A percentile compares a stretch with the other conserved stretches of the same genome.
Evolutionary conservation across 1,140 invertebrate species (phyloP).

Genomic region (Glossosoma conforme): DNA sequence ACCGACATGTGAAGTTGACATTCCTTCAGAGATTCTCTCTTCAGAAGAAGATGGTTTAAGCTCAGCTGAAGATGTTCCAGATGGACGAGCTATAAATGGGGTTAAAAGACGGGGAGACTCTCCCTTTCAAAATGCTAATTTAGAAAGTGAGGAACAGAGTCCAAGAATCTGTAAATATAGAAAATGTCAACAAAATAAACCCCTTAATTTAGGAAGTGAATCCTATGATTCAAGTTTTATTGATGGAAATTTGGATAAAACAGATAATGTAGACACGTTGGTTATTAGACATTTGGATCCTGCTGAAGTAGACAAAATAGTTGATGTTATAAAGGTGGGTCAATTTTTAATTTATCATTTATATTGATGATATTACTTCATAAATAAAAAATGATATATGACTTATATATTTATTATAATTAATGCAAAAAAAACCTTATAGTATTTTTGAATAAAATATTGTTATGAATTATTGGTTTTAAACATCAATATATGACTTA

Average conservation of each 20-base stretch:
- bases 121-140: slow-evolving; percentile 37
- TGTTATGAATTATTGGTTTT: neutral
- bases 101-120: slow-evolving; percentile 46
- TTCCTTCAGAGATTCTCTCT: neutral
- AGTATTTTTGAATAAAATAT: too few relatives aligned
- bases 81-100: slow-evolving; percentile 24
- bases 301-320: slow-evolving; percentile 17
- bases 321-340: slow-evolving; percentile 10
- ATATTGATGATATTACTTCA: neutral
- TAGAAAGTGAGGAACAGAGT: slow-evolving; percentile 39
- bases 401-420: too few relatives aligned
- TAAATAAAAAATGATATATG: too few relatives aligned
- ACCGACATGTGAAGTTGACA: slow-evolving; percentile 6
- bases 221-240: slow-evolving; percentile 2
- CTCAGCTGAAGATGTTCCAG: neutral
- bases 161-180: slow-evolving; percentile 54
- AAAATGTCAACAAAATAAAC: slow-evolving; percentile 40
- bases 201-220: neutral
- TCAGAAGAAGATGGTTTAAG: slow-evolving; percentile 7
- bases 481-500: too few relatives aligned
- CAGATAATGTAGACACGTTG: neutral
- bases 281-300: slow-evolving; percentile 7
- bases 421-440: too few relatives aligned
- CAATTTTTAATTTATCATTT: slow-evolving; percentile 13
- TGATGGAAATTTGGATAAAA: slow-evolving; percentile 2